Percentiles rank a stretch among this genome's conserved stretches.
These are phyloP conservation scores for Cromileptes altivelis DNA, from an alignment of 2,113 vertebrate genomes.

Conservation along the genomic window DNA sequence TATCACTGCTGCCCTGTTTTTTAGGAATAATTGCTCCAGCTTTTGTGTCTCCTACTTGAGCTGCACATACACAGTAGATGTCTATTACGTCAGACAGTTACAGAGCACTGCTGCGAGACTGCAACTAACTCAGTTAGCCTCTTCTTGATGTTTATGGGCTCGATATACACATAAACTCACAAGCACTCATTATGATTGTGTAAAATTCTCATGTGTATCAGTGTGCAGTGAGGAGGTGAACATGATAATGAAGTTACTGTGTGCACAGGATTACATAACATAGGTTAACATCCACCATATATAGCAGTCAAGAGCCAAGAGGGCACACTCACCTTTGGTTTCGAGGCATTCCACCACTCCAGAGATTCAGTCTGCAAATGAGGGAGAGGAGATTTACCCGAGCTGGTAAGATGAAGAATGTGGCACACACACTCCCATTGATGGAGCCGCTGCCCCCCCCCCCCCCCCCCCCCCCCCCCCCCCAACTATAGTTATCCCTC, in stretches of 20 bases:
- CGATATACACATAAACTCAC: constrained; percentile 1
- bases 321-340: constrained; percentile 59
- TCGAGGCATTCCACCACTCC: constrained; percentile 39
- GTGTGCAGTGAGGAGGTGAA: constrained; percentile 16
- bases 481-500: constrained; percentile 46
- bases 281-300: constrained; percentile 12
- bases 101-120: background rate
- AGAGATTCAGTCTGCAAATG: constrained; percentile 55
- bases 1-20: constrained; percentile 1
- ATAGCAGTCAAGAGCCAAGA: constrained; percentile 18
- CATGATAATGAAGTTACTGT: background rate
- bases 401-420: constrained; percentile 56
- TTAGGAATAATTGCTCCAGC: constrained; percentile 1
- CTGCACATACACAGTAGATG: background rate
- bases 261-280: constrained; percentile 17
- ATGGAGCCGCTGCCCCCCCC: constrained; percentile 47
- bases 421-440: constrained; percentile 52
- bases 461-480: background rate
- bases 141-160: background rate
- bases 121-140: background rate
- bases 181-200: background rate
- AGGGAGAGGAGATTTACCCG: constrained; percentile 63
- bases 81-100: background rate
- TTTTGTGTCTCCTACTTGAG: background rate
- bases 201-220: background rate